These are phyloP conservation scores for Acrocephalus arundinaceus DNA, from an alignment of 2,113 vertebrate genomes.

Conservation along the genomic window DNA sequence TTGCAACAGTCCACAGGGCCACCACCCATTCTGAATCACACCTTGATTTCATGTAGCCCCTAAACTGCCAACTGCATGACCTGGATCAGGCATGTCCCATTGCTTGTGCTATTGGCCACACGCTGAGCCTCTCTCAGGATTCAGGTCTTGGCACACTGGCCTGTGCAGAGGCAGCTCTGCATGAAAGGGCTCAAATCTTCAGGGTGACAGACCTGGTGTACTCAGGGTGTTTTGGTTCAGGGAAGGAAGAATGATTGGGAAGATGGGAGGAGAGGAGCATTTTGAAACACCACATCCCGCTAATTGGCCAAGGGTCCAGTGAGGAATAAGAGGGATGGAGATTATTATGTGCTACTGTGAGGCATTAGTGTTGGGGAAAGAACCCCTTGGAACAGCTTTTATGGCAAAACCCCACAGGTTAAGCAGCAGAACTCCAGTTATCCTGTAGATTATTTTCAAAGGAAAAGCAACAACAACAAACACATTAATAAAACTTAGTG, in stretches of 20 bases:
- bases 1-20: neutral
- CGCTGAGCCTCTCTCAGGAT: neutral
- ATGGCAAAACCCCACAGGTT: neutral
- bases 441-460: neutral
- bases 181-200: neutral
- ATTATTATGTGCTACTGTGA: neutral
- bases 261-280: neutral
- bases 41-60: neutral
- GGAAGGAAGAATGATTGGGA: neutral
- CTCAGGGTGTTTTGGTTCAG: neutral
- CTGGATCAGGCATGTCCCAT: accelerated
- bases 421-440: neutral
- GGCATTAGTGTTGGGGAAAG: neutral
- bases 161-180: neutral
- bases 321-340: neutral
- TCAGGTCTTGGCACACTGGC: accelerated
- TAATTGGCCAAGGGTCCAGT: accelerated
- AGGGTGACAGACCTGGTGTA: neutral
- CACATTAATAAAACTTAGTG: slow-evolving; percentile 51
- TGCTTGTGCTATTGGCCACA: accelerated
- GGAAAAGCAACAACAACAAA: slow-evolving; percentile 17
- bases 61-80: neutral
- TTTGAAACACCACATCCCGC: neutral
- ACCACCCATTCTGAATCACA: neutral
- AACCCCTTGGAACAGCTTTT: neutral